These are phyloP conservation scores for Larimichthys polyactis DNA, from an alignment of 2,113 vertebrate genomes.

Conservation along the genomic window DNA sequence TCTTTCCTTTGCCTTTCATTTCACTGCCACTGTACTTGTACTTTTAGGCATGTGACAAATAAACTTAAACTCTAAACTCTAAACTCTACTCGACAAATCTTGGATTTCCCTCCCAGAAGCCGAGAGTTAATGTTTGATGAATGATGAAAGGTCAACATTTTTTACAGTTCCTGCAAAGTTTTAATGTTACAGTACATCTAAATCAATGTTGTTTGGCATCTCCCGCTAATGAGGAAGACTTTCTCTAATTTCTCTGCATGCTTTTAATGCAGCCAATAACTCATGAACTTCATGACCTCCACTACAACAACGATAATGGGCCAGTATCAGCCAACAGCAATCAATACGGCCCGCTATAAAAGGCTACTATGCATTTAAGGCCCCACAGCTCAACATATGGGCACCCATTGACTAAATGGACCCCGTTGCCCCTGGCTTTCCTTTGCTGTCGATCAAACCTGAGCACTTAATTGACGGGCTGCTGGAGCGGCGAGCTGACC, in stretches of 20 bases:
- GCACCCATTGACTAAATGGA: constrained; percentile 55
- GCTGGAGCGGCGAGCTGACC: neutral
- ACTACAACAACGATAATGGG: constrained; percentile 34
- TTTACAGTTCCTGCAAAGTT: neutral
- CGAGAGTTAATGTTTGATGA: no score
- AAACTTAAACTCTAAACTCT: no score
- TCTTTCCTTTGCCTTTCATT: no score
- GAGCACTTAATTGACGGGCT: constrained; percentile 38
- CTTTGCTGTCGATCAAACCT: constrained; percentile 57
- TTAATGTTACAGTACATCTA: neutral
- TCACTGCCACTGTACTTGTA: no score
- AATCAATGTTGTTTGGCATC: neutral
- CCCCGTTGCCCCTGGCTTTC: constrained; percentile 21
- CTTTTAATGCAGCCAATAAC: constrained; percentile 32
- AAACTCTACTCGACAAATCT: neutral
- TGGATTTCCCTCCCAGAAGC: neutral
- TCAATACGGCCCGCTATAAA: constrained; percentile 63
- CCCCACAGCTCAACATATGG: constrained; percentile 52
- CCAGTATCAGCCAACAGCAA: constrained; percentile 42
- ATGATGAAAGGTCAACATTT: no score
- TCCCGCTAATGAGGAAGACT: constrained; percentile 14
- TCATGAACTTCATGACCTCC: constrained; percentile 54
- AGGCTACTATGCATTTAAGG: constrained; percentile 58
- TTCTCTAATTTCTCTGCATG: constrained; percentile 1
- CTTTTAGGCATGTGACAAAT: no score